phyloP scores from a whole-genome alignment of 2,113 vertebrate genomes.

The Carassius gibelio region DNA sequence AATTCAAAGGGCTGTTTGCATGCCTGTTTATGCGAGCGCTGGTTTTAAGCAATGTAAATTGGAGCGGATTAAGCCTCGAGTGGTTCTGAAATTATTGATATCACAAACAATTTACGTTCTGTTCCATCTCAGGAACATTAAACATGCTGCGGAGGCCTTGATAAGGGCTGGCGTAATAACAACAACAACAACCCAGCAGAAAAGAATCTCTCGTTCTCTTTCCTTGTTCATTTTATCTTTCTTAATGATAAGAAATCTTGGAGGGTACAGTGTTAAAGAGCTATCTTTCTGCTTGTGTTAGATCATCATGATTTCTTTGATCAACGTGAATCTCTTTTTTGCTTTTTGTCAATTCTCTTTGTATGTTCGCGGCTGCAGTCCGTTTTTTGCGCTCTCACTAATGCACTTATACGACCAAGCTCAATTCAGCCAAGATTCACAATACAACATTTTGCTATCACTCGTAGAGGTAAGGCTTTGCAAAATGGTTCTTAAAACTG shows the following conservation, averaged over 20 bases:
- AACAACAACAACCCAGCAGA: neutral
- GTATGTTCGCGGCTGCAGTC: neutral
- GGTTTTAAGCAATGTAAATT: conserved; percentile 60
- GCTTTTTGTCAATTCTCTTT: neutral
- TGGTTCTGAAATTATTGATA: conserved; percentile 53
- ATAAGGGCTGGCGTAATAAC: conserved; percentile 13
- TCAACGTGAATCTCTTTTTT: neutral
- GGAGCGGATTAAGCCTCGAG: conserved; percentile 50
- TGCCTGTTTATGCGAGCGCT: conserved; percentile 46
- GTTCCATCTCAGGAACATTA: conserved; percentile 22
- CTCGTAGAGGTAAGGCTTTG: neutral
- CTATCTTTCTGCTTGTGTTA: conserved; percentile 2
- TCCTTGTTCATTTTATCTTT: neutral
- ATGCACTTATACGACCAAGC: conserved; percentile 6
- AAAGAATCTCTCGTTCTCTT: neutral
- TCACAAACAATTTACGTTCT: conserved; percentile 54
- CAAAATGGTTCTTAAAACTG: neutral
- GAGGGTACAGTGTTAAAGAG: neutral
- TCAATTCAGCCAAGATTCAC: neutral
- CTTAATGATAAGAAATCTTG: neutral
- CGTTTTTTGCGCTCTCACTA: neutral
- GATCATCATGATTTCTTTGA: neutral
- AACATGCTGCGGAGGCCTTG: conserved; percentile 33
- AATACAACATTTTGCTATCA: neutral
- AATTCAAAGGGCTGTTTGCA: conserved; percentile 51